A percentile compares a stretch with the other conserved stretches of the same genome.
These are phyloP conservation scores for Columba livia DNA, from an alignment of 2,113 vertebrate species.

Conservation along the genomic window DNA sequence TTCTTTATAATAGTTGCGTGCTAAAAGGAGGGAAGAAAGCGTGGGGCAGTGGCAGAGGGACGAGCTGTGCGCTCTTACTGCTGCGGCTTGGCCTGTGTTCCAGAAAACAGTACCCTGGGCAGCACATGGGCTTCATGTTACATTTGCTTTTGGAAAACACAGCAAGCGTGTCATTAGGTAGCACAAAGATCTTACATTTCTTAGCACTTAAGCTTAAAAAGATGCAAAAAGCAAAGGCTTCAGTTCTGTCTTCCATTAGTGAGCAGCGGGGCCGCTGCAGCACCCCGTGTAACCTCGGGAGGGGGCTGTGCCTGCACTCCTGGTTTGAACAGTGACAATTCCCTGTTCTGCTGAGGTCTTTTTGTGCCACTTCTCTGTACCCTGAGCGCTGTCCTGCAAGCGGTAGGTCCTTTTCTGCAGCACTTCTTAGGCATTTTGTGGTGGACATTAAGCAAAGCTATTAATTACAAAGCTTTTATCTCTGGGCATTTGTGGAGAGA, in stretches of 20 bases:
- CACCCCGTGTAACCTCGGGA: not conserved
- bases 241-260: not conserved
- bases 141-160: not conserved
- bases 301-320: not conserved
- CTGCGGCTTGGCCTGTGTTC: not conserved
- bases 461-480: not conserved
- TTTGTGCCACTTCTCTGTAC: not conserved
- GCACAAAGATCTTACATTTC: not conserved
- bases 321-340: accelerated
- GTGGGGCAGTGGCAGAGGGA: not conserved
- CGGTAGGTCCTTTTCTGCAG: not conserved
- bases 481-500: not conserved
- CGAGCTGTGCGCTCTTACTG: not conserved
- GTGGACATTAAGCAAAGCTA: not conserved
- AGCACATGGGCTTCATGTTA: not conserved
- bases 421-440: not conserved
- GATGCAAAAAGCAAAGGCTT: not conserved
- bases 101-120: not conserved
- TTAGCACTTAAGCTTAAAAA: not conserved
- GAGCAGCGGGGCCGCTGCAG: not conserved
- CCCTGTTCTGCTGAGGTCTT: not conserved
- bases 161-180: not conserved
- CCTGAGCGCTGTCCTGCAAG: not conserved
- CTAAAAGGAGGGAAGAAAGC: not conserved
- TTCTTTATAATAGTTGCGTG: not conserved